phyloP scores from a whole-genome alignment of 2,113 vertebrate genomes.

The Pachypanchax playfairii region DNA sequence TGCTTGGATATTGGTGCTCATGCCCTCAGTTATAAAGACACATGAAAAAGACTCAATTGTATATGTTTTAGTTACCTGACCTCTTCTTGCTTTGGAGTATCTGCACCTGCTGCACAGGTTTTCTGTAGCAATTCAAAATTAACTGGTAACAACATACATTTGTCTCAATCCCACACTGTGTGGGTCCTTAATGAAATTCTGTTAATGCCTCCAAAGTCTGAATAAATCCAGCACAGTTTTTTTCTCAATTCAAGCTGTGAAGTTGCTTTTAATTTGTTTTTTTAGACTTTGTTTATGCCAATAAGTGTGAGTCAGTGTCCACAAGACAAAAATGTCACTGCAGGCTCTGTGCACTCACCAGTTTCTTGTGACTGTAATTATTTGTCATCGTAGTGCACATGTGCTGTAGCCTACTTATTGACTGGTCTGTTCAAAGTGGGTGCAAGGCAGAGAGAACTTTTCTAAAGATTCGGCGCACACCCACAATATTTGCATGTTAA shows the following conservation, averaged over 20 bases:
- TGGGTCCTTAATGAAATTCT: not conserved
- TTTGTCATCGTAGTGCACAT: not conserved
- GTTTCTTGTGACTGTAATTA: not conserved
- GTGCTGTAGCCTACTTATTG: not conserved
- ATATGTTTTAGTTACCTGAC: not conserved
- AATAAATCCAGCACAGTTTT: not conserved
- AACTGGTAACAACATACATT: not conserved
- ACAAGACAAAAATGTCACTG: not conserved
- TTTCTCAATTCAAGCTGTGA: not conserved
- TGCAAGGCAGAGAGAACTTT: not conserved
- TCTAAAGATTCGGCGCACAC: conserved; percentile 47
- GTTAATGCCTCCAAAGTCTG: not conserved
- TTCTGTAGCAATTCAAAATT: not conserved
- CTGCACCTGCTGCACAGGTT: not conserved
- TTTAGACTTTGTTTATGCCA: not conserved
- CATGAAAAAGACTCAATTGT: not conserved
- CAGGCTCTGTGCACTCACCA: not conserved
- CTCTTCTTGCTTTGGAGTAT: not conserved
- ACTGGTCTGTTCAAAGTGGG: not conserved
- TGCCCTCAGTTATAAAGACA: conserved; percentile 2
- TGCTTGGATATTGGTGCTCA: not conserved
- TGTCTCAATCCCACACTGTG: not conserved
- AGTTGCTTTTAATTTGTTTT: not conserved
- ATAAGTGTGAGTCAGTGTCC: not conserved
- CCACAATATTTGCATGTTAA: conserved; percentile 56